Evolutionary conservation across 2,113 vertebrate species (phyloP).

Genomic region (Rhombomys opimus): DNA sequence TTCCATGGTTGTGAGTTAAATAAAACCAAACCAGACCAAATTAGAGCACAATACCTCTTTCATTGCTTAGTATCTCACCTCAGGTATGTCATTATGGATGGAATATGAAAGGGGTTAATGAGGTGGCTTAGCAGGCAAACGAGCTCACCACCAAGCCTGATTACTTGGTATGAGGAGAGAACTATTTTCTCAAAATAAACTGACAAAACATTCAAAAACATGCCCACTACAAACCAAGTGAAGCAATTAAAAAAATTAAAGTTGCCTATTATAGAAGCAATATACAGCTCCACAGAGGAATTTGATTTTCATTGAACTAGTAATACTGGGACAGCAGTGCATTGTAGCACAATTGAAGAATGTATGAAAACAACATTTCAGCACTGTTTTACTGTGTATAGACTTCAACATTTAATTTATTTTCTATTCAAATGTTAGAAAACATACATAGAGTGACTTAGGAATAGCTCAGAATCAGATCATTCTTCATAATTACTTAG

Average conservation of each 20-base stretch:
- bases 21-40: background rate
- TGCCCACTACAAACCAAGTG: background rate
- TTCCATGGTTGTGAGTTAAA: background rate
- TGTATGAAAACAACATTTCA: background rate
- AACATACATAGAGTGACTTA: background rate
- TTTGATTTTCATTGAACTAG: background rate
- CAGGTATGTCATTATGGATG: background rate
- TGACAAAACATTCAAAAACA: background rate
- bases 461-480: background rate
- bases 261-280: background rate
- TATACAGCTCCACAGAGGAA: background rate
- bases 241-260: background rate
- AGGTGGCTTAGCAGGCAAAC: background rate
- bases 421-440: background rate
- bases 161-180: background rate
- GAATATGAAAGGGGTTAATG: background rate
- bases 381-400: background rate
- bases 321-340: background rate
- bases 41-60: background rate
- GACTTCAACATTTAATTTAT: constrained; percentile 9
- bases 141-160: background rate
- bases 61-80: background rate
- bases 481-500: background rate
- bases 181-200: no score
- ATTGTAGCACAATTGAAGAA: constrained; percentile 8